A percentile compares a stretch with the other conserved stretches of the same genome.
Evolutionary conservation across 2,113 vertebrate species (phyloP).

Genomic region (Rissa tridactyla): DNA sequence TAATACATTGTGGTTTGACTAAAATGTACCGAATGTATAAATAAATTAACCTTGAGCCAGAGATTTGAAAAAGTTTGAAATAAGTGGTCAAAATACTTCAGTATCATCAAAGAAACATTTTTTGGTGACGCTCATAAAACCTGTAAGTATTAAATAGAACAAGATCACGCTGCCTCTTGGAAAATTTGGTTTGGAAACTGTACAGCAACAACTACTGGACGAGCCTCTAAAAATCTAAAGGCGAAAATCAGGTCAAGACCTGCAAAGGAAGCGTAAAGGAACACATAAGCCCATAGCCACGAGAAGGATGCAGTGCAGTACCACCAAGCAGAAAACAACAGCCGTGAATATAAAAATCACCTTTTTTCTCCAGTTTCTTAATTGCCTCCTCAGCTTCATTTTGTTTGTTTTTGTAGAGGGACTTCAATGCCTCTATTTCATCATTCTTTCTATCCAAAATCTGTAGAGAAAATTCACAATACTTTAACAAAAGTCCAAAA

Average conservation of each 20-base stretch:
- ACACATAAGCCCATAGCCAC: fast-evolving
- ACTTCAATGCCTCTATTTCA: conserved; percentile 90
- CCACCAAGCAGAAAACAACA: neutral
- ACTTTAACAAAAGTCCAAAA: neutral
- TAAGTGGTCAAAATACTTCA: neutral
- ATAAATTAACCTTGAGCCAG: neutral
- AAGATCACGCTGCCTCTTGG: neutral
- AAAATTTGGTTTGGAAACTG: neutral
- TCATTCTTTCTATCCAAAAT: conserved; percentile 93
- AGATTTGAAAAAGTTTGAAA: neutral
- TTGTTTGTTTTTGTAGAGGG: conserved; percentile 80
- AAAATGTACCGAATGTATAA: conserved; percentile 44
- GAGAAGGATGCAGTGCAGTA: neutral
- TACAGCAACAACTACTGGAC: neutral
- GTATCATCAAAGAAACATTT: neutral
- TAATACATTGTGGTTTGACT: neutral
- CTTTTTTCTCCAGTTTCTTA: conserved; percentile 91
- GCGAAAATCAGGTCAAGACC: neutral
- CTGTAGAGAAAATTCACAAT: conserved; percentile 67
- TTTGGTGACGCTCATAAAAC: neutral
- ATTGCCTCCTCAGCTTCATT: conserved; percentile 85
- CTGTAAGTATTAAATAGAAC: neutral
- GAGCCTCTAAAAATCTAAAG: neutral
- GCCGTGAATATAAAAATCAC: conserved; percentile 60
- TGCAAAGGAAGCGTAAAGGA: neutral